A percentile compares a stretch with the other conserved stretches of the same genome.
Conservation (phyloP, 2,113 vertebrate genomes). For the Ochotona curzoniae region DNA sequence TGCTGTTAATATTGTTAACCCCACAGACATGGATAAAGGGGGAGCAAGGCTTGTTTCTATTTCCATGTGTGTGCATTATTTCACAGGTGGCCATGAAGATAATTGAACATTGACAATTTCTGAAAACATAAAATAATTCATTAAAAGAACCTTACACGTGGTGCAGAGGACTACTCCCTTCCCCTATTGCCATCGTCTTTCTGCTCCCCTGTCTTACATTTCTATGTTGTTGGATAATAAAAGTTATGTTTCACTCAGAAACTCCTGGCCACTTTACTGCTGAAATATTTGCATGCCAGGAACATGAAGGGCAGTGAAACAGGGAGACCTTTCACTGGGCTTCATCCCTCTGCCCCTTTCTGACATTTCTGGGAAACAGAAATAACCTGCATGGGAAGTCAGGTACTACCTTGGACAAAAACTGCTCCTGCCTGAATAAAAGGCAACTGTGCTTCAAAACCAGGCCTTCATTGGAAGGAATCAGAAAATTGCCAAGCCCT, state of each 20-base stretch:
- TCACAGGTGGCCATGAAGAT: background rate
- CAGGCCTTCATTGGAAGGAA: constrained; percentile 47
- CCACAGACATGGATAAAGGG: background rate
- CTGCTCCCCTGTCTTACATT: background rate
- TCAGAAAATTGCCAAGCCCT: background rate
- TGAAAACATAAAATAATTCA: background rate
- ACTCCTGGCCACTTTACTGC: background rate
- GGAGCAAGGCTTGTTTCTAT: background rate
- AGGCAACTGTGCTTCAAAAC: constrained; percentile 61
- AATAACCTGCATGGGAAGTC: constrained; percentile 42
- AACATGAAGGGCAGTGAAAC: background rate
- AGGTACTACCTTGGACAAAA: constrained; percentile 12
- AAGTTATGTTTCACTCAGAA: background rate
- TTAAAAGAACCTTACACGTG: background rate
- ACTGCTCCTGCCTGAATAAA: constrained; percentile 13
- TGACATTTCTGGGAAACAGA: constrained; percentile 56
- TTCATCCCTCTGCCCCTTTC: background rate
- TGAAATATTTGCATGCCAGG: background rate
- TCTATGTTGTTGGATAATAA: background rate
- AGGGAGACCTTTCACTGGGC: constrained; percentile 8
- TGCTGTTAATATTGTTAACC: constrained; percentile 1
- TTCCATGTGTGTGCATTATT: background rate
- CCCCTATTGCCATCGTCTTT: background rate
- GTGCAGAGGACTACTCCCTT: background rate
- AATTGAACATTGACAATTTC: background rate